A percentile compares a stretch with the other conserved stretches of the same genome.
Conservation (phyloP, 53 echinoderm and acorn worm genomes). For the Echinometra lucunter region DNA sequence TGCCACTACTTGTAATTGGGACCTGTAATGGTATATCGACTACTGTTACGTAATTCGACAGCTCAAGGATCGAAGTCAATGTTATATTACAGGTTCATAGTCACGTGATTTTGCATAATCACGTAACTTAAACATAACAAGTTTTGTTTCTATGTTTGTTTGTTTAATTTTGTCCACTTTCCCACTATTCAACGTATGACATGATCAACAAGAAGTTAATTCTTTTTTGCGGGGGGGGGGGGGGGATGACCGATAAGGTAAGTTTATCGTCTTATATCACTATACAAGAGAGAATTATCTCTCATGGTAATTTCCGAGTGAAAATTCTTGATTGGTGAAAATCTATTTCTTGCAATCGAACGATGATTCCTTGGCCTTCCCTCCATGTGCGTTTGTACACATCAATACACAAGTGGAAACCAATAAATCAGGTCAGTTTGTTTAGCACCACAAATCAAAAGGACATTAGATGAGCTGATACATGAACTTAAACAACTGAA, state of each 20-base stretch:
- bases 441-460: neutral
- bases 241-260: neutral
- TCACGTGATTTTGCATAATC: neutral
- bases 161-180: neutral
- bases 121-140: too few species aligned
- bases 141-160: too few species aligned
- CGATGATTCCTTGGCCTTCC: neutral
- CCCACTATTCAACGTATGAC: too few species aligned
- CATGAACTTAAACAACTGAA: too few species aligned
- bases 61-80: neutral
- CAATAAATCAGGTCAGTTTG: neutral
- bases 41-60: slow-evolving; percentile 41
- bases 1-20: neutral
- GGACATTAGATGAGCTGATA: neutral
- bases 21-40: slow-evolving; percentile 33
- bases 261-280: neutral
- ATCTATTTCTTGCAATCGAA: neutral
- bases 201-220: too few species aligned
- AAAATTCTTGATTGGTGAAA: neutral
- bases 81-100: neutral
- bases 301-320: neutral
- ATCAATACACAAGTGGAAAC: too few species aligned
- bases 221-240: neutral
- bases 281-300: neutral
- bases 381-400: neutral